Evolutionary conservation across 2,888 invertebrate species (phyloP).

Genomic region (Drosophila prolongata): DNA sequence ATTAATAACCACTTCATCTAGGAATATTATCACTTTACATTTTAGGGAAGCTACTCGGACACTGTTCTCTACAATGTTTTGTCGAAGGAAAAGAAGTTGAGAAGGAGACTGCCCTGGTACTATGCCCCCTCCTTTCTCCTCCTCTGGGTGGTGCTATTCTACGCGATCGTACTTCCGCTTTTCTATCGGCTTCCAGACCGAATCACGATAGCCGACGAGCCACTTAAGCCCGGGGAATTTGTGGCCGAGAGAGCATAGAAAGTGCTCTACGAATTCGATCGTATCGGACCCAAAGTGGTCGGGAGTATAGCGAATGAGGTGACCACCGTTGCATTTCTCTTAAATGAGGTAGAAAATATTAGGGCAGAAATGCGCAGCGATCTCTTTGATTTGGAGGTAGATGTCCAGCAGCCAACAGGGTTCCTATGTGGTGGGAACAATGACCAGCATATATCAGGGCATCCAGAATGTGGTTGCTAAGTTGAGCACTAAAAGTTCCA

Average conservation of each 20-base stretch:
- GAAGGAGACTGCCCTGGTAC: conserved; percentile 62
- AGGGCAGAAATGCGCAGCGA: conserved; percentile 67
- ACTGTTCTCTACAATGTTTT: conserved; percentile 25
- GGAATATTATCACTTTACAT: neutral
- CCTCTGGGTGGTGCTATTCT: conserved; percentile 76
- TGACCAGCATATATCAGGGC: conserved; percentile 80
- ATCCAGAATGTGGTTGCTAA: conserved; percentile 83
- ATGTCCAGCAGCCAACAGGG: conserved; percentile 81
- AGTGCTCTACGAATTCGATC: conserved; percentile 87
- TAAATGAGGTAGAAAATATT: conserved; percentile 68
- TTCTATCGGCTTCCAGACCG: conserved; percentile 72
- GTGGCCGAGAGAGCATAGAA: conserved; percentile 88
- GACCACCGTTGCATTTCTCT: conserved; percentile 85
- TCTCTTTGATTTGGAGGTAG: conserved; percentile 76
- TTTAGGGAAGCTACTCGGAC: conserved; percentile 11
- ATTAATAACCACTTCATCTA: conserved; percentile 3
- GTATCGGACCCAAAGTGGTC: conserved; percentile 88
- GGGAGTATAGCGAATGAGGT: conserved; percentile 91
- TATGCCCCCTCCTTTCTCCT: conserved; percentile 69
- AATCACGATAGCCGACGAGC: conserved; percentile 63
- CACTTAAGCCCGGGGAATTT: conserved; percentile 85
- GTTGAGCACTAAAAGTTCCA: conserved; percentile 69
- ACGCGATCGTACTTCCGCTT: conserved; percentile 65
- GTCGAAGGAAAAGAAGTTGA: conserved; percentile 4
- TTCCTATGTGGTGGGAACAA: conserved; percentile 63